A percentile compares a stretch with the other conserved stretches of the same genome.
Evolutionary conservation across 2,888 invertebrate genomes (phyloP).

Genomic region (Pseudococcus longispinus): DNA sequence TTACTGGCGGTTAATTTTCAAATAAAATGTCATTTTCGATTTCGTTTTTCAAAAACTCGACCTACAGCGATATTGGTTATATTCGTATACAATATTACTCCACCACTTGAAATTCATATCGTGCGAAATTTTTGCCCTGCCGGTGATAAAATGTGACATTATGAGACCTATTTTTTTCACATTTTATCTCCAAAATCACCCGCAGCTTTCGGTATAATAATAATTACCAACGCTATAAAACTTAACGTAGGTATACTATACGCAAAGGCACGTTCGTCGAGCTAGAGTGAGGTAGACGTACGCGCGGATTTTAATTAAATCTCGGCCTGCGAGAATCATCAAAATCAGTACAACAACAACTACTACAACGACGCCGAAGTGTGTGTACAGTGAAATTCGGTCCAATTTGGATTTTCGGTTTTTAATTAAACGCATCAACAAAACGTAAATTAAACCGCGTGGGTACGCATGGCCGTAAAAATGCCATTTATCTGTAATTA

Average conservation of each 20-base stretch:
- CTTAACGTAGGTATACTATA: not conserved
- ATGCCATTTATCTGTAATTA: conserved; percentile 13
- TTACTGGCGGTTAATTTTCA: too few relatives aligned
- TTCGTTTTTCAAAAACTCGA: too few relatives aligned
- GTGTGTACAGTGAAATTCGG: not conserved
- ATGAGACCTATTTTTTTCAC: not conserved
- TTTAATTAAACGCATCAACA: conserved; percentile 17
- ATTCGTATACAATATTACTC: too few relatives aligned
- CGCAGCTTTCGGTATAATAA: not conserved
- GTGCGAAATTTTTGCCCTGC: not conserved
- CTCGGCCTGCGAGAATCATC: conserved; percentile 2
- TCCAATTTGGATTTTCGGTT: conserved; percentile 13
- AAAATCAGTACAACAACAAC: not conserved
- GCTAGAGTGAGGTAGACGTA: not conserved
- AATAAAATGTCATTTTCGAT: too few relatives aligned
- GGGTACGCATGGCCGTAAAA: not conserved
- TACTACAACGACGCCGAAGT: not conserved
- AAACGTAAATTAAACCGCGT: conserved; percentile 27
- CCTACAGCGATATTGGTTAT: too few relatives aligned
- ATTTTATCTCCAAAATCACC: not conserved
- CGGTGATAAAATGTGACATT: not conserved
- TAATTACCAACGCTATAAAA: not conserved
- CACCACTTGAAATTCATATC: not conserved
- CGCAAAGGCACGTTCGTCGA: not conserved
- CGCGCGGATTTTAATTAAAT: conserved; percentile 17